Evolutionary conservation across 2,113 vertebrate genomes (phyloP).

Genomic region (Tenebrosternarchus preto): DNA sequence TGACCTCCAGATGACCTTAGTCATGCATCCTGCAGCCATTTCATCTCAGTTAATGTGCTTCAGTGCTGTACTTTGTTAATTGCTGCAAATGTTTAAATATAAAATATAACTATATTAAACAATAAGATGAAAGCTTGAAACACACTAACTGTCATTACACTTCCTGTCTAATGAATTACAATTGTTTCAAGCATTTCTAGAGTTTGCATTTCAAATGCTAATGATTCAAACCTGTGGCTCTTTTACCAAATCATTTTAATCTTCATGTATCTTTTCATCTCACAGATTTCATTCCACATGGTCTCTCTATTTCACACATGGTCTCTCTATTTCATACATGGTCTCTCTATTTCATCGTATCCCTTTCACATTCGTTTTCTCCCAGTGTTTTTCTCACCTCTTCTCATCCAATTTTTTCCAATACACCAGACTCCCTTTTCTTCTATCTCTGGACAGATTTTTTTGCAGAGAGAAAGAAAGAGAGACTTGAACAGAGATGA

Average conservation of each 20-base stretch:
- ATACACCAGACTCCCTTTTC: conserved; percentile 33
- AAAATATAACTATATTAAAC: neutral
- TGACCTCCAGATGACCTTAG: neutral
- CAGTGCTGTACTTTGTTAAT: neutral
- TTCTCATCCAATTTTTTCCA: conserved; percentile 30
- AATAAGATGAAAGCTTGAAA: neutral
- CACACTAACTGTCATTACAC: neutral
- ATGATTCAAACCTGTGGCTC: neutral
- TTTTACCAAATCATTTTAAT: neutral
- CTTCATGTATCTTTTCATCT: neutral
- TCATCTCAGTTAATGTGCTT: conserved; percentile 4
- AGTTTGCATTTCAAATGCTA: neutral
- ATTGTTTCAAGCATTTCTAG: conserved; percentile 12
- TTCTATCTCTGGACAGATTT: conserved; percentile 18
- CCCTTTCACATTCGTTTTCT: conserved; percentile 19
- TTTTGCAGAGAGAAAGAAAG: neutral
- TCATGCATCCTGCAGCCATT: neutral
- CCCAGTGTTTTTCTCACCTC: conserved; percentile 13
- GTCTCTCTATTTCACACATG: neutral
- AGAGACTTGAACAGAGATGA: neutral
- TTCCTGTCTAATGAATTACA: conserved; percentile 13
- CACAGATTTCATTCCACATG: conserved; percentile 11
- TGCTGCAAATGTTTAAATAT: neutral
- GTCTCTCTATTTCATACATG: conserved; percentile 14
- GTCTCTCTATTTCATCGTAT: neutral